Conservation (phyloP, 2,797 vertebrate genomes). For the Moxostoma hubbsi region DNA sequence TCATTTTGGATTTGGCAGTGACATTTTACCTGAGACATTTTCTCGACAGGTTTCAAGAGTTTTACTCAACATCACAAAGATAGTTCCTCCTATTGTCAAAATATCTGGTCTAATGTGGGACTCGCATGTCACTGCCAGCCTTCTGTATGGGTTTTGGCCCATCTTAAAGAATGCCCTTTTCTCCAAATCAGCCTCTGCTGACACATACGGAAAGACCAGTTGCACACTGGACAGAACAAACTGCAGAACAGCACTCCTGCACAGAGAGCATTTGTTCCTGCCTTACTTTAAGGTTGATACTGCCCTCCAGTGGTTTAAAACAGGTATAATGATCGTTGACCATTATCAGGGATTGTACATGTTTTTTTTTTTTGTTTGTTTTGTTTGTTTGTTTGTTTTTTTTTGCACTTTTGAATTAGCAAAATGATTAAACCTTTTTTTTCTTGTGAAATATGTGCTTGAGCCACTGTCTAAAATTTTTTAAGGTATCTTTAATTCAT, state of each 20-base stretch:
- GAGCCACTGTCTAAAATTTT: no score
- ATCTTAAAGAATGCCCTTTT: conserved; percentile 18
- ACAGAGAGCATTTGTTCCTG: conserved; percentile 32
- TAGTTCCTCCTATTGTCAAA: neutral
- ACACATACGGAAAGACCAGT: conserved; percentile 52
- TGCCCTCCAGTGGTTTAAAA: conserved; percentile 89
- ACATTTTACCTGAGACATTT: neutral
- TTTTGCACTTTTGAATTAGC: neutral
- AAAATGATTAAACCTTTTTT: neutral
- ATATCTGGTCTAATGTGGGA: neutral
- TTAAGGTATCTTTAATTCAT: no score
- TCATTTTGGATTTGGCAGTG: no score
- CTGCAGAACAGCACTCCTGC: conserved; percentile 36
- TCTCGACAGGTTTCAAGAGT: neutral
- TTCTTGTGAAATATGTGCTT: neutral
- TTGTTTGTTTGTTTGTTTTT: no score
- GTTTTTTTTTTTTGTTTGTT: neutral
- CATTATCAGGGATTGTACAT: neutral
- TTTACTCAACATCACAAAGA: neutral
- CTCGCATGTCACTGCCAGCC: conserved; percentile 12
- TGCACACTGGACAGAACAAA: conserved; percentile 37
- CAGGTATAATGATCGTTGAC: neutral
- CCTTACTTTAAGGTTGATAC: conserved; percentile 83
- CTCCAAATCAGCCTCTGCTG: conserved; percentile 57
- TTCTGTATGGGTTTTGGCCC: conserved; percentile 24